phyloP scores from a whole-genome alignment of 2,113 vertebrate genomes.

The Indri indri region DNA sequence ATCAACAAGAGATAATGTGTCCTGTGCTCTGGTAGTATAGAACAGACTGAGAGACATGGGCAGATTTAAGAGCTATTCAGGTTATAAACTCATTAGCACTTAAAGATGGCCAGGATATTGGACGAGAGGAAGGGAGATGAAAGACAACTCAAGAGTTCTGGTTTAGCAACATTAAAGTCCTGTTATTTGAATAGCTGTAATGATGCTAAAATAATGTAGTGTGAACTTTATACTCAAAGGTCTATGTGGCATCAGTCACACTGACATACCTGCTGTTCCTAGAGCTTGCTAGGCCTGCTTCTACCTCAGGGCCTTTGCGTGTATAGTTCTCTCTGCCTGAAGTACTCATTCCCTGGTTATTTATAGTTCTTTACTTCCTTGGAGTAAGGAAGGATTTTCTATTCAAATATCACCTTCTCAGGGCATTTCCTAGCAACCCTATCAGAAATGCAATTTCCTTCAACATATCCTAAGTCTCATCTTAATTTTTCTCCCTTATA shows the following conservation, averaged over 20 bases:
- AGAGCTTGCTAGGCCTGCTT: neutral
- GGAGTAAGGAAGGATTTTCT: neutral
- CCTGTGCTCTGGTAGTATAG: too few relatives aligned
- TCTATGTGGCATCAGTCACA: neutral
- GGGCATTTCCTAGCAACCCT: neutral
- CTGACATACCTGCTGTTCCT: neutral
- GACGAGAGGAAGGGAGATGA: neutral
- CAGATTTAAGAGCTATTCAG: neutral
- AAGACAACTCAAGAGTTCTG: neutral
- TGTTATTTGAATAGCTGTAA: neutral
- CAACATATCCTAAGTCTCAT: neutral
- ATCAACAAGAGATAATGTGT: neutral
- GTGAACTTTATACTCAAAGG: neutral
- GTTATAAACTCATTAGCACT: neutral
- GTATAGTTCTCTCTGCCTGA: neutral
- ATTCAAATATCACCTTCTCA: neutral
- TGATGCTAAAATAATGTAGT: neutral
- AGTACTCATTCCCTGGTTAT: neutral
- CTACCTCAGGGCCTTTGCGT: neutral
- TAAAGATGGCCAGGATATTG: neutral
- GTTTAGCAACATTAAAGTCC: neutral
- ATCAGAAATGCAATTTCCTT: neutral
- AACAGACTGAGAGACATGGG: neutral
- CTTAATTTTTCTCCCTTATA: neutral
- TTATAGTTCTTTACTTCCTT: neutral